These are phyloP conservation scores for Drosophila tsacasi DNA, from an alignment of 1,140 invertebrate genomes.

Conservation along the genomic window DNA sequence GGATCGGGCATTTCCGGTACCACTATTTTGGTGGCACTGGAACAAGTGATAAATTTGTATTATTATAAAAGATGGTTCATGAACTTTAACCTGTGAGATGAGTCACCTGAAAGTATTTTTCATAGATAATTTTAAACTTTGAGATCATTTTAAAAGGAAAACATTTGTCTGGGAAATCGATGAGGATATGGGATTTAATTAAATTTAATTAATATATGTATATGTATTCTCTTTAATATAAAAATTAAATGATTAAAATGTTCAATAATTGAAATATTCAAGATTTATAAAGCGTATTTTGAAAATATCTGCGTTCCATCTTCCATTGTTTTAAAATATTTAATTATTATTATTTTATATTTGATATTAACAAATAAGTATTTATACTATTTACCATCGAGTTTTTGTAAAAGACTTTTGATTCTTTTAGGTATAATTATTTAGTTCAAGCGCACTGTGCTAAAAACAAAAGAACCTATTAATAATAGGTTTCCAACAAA, in stretches of 20 bases:
- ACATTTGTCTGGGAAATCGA: fast-evolving
- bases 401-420: not conserved
- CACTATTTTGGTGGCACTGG: constrained; percentile 38
- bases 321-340: not conserved
- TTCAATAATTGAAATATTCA: not conserved
- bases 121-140: not conserved
- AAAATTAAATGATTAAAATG: not conserved
- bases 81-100: not conserved
- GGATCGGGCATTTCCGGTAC: constrained; percentile 75
- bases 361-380: not conserved
- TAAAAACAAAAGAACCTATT: no score
- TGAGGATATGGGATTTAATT: not conserved
- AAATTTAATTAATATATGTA: not conserved
- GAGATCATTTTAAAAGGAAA: not conserved
- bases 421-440: not conserved
- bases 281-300: not conserved
- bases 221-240: no score
- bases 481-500: not conserved
- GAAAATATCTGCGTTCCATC: not conserved
- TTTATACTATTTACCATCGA: not conserved
- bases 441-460: not conserved
- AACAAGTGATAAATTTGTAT: not conserved
- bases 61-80: not conserved
- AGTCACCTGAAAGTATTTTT: not conserved
- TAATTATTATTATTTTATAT: not conserved